Conservation (phyloP, 1,140 invertebrate species). For the Dendroctonus ponderosae region DNA sequence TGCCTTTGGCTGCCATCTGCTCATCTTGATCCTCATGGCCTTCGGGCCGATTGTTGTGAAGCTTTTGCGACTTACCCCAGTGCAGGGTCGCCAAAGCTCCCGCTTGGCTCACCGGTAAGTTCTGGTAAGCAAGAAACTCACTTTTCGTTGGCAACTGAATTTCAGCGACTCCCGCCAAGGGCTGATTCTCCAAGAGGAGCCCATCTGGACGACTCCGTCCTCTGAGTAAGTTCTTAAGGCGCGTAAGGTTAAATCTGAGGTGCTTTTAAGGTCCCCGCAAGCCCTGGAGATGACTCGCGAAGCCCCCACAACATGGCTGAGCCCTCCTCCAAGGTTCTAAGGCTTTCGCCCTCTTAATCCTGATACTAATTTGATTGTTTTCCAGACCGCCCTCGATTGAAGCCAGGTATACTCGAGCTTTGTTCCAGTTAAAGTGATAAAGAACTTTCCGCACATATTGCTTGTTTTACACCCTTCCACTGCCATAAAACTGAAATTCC, state of each 20-base stretch:
- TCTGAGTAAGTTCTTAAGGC: background rate
- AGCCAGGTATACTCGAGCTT: no score
- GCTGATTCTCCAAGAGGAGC: conserved; percentile 17
- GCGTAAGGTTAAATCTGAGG: background rate
- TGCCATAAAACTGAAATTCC: background rate
- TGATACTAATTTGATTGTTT: no score
- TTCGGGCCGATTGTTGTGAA: conserved; percentile 37
- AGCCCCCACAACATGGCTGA: background rate
- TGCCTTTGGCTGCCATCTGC: conserved; percentile 55
- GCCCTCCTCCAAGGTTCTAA: conserved; percentile 4
- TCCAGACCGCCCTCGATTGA: no score
- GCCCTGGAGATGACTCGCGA: background rate
- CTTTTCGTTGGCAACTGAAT: background rate
- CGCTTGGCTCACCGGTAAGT: no score
- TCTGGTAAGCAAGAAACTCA: no score
- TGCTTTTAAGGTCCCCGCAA: conserved; percentile 1
- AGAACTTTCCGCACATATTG: no score
- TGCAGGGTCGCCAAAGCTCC: no score
- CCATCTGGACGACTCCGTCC: conserved; percentile 32
- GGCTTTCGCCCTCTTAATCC: no score
- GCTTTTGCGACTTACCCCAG: conserved; percentile 12
- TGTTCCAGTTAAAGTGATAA: no score
- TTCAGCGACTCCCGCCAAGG: conserved; percentile 7
- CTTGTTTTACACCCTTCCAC: no score
- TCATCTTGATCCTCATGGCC: conserved; percentile 37